Evolutionary conservation across 2,797 vertebrate species (phyloP), one percentile per base, ranked within the genome.

Genomic region (Parotocinclus haroldoi): DNA sequence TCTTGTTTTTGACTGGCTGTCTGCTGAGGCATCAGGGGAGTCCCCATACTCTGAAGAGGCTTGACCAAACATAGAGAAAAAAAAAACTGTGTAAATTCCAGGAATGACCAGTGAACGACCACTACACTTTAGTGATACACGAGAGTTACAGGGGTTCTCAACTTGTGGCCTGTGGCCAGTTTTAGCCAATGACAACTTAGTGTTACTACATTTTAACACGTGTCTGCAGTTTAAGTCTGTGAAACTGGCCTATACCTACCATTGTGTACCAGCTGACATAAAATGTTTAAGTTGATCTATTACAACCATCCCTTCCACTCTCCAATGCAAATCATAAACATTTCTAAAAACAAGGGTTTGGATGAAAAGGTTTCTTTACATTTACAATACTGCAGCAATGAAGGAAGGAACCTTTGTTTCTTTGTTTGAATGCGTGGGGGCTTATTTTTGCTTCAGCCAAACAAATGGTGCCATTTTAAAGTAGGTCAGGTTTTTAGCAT

Each of bases 1-100:
- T 88, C 75, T 69, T 89, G 88, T 83, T 93, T 87, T 66, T 85
- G 79, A 65, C 82, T 85, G 58, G 84, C 83, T 72, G 91, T 82
- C 71, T 90, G 83, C 81, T 95, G 91, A 65, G 91, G 87, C 58
- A 93, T 85, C 72, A 97, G 85, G 84, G 91, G 85, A n/a, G 81
- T 79, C 42, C 89, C 92, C 83, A 94, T 72, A 12, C 64, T 88
- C 73, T 92, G 93, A 68, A 96, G 83, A 76, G 92, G 92, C 93
- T 95, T 73, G 1, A 76, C 75, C 45, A 54, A 53, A 69, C 11
- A 76, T 1, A 78, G 9, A 79, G 14, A 11, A 60, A 59, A 46
- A 45, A 37, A 59, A 65, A 42, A 77, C 1, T 3, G 12, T 68
- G 17, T 68, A 17, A 54, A 19, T 63, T 36, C 27, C 27, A 27